Base-by-base conservation (phyloP, 2,113 vertebrate species). In the Cariama cristata region DNA sequence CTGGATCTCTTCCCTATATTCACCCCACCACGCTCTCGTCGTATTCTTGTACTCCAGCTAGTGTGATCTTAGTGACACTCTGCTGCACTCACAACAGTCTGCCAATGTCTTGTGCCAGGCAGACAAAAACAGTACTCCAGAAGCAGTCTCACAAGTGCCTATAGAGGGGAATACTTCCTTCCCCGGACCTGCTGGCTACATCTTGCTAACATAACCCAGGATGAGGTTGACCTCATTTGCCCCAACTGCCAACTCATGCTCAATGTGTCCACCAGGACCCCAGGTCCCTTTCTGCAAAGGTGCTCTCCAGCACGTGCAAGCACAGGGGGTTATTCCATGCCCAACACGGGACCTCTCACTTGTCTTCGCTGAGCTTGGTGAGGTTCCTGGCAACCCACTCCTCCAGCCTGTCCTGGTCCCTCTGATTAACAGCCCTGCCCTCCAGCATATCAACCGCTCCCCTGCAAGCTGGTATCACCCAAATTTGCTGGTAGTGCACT, bases 21-120 rank as follows among this genome's bases (percentile, higher is more conserved):
- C 0, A 1, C 14, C 4, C 35, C 19, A 83, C 40, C 30, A 72
- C 0, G 0, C 2, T 42, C 3, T 14, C 60, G 28, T 85, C 22
- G 58, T 18, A 47, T 6, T 11, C 42, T 50, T 1, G 1, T 47
- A 33, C 49, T 86, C 24, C 22, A 85, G 47, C 26, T 20, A 23
- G 9, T 28, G 22, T 8, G 6, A 93, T 55, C 30, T 56, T 30
- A 50, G 53, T 56, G 26, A 79, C 38, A 5, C 7, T 56, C 26
- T 50, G 35, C 18, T 56, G 44, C 50, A 72, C 13, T 72, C 49
- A 68, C 79, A 95, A 63, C 5, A 24, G 27, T 23, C 33, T 3
- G 6, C 52, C 56, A 71, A n/a, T 27, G 58, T 42, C 74, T 67
- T 62, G 22, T 28, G 15, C 28, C 50, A 35, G 28, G 20, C 88